Conservation (phyloP, 2,113 vertebrate genomes). For the Phainopepla nitens region DNA sequence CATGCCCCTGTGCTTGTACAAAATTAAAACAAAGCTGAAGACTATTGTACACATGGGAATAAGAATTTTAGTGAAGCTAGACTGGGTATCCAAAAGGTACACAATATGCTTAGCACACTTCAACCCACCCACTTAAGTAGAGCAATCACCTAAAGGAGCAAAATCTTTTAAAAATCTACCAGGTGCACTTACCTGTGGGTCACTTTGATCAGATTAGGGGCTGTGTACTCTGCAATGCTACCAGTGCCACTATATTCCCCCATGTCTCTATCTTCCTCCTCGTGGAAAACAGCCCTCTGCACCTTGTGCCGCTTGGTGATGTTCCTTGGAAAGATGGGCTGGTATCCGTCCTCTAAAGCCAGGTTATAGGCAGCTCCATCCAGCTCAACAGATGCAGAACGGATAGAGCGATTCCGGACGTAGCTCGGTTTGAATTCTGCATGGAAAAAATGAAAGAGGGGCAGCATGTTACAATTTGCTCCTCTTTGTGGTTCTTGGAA, state of each 20-base stretch:
- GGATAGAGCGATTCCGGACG: conserved; percentile 79
- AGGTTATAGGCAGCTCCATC: conserved; percentile 74
- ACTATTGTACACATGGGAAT: background rate
- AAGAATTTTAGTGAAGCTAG: background rate
- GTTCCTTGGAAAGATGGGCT: conserved; percentile 70
- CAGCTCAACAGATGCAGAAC: conserved; percentile 79
- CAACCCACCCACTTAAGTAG: background rate
- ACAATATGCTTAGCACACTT: background rate
- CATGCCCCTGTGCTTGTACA: background rate
- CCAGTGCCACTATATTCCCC: conserved; percentile 89
- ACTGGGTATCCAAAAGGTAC: background rate
- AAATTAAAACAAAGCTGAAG: background rate
- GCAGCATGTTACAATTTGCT: background rate
- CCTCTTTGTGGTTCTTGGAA: background rate
- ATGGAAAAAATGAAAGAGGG: background rate
- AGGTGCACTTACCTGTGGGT: conserved; percentile 82
- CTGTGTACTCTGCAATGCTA: conserved; percentile 66
- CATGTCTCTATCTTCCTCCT: conserved; percentile 74
- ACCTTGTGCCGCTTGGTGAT: conserved; percentile 67
- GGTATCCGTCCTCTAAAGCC: conserved; percentile 74
- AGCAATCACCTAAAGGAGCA: background rate
- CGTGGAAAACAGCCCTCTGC: background rate
- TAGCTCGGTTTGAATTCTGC: conserved; percentile 82
- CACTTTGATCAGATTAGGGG: conserved; percentile 87
- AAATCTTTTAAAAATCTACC: background rate